Conservation (phyloP, 2,797 vertebrate genomes). For the Sphaeramia orbicularis region DNA sequence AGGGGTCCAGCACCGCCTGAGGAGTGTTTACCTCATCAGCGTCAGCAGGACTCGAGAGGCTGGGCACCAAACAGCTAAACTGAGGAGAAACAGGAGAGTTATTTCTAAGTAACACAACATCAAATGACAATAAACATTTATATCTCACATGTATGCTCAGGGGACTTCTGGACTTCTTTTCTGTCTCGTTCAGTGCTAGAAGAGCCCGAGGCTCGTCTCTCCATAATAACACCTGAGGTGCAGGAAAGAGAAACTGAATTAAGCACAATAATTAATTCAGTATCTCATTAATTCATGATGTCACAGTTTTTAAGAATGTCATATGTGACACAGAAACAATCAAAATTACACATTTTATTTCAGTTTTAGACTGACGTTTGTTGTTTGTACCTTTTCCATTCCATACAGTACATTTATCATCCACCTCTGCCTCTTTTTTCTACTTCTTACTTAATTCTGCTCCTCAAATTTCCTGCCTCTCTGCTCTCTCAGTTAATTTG, state of each 20-base stretch:
- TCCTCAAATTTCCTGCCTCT: slow-evolving; percentile 10
- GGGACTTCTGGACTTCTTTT: slow-evolving; percentile 46
- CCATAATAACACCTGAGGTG: slow-evolving; percentile 82
- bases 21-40: slow-evolving; percentile 12
- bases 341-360: not conserved
- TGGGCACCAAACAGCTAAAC: slow-evolving; percentile 75
- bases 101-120: not conserved
- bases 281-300: not conserved
- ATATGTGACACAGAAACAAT: not conserved
- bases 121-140: not conserved
- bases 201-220: slow-evolving; percentile 48
- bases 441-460: not conserved
- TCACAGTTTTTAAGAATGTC: not conserved
- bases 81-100: slow-evolving; percentile 31
- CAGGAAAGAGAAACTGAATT: too few species aligned
- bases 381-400: not conserved
- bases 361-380: not conserved
- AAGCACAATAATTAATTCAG: not conserved
- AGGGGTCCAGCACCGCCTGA: slow-evolving; percentile 20
- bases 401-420: not conserved
- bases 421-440: not conserved
- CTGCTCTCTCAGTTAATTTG: slow-evolving; percentile 26
- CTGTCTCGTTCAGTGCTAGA: slow-evolving; percentile 41
- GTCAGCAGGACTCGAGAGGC: not conserved
- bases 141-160: slow-evolving; percentile 77